Conservation (phyloP, 2,113 vertebrate species). For the Psittacula cyanocephala region DNA sequence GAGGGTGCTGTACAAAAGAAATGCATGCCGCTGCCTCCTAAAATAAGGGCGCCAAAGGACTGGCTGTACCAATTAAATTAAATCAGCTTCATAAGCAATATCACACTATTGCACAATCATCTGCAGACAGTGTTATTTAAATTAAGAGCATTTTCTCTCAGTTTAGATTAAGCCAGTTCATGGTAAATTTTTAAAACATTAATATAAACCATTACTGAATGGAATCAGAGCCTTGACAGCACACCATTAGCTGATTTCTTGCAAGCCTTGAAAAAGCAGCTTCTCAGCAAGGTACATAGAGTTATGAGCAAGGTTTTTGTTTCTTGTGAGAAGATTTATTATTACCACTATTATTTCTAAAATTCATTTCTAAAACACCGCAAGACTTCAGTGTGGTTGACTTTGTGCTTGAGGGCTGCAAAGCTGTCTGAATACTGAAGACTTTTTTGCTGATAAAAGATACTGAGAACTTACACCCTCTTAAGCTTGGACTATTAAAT, state of each 20-base stretch:
- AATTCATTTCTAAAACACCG: background rate
- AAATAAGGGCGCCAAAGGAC: background rate
- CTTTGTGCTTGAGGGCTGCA: background rate
- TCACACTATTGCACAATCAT: background rate
- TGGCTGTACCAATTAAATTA: background rate
- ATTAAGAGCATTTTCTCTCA: background rate
- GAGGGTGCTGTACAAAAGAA: background rate
- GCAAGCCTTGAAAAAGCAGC: background rate
- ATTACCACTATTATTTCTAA: background rate
- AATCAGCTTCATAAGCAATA: background rate
- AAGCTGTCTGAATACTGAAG: background rate
- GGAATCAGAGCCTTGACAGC: background rate
- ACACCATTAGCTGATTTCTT: background rate
- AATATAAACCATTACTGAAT: background rate
- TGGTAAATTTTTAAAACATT: background rate
- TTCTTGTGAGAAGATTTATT: background rate
- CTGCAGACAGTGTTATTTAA: background rate
- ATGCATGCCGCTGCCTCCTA: accelerated
- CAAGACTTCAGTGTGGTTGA: background rate
- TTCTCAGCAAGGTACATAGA: background rate
- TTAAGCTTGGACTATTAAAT: background rate
- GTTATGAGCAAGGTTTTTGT: background rate
- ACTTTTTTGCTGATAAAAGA: background rate
- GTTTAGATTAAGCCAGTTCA: background rate
- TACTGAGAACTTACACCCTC: background rate